Percentiles rank a stretch among this genome's conserved stretches.
Evolutionary conservation across 2,113 vertebrate species (phyloP).

Genomic region (Mustela lutreola): DNA sequence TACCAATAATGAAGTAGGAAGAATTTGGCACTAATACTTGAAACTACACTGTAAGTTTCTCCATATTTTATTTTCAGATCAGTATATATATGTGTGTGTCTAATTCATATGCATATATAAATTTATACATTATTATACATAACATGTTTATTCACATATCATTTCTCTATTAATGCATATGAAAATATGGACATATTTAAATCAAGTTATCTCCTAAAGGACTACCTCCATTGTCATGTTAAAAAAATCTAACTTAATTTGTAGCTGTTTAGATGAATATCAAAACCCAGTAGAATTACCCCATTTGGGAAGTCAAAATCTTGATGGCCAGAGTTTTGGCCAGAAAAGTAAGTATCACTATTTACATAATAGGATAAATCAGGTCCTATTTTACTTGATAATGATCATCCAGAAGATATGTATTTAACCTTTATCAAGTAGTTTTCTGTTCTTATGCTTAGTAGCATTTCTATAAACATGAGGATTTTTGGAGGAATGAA

Average conservation of each 20-base stretch:
- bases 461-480: not conserved
- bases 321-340: not conserved
- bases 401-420: not conserved
- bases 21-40: not conserved
- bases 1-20: not conserved
- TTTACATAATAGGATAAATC: not conserved
- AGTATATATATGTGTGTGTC: not conserved
- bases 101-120: not conserved
- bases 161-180: not conserved
- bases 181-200: not conserved
- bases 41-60: not conserved
- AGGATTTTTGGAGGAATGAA: not conserved
- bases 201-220: not conserved
- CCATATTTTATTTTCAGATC: not conserved
- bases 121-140: not conserved
- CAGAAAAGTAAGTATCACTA: not conserved
- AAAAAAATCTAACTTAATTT: slow-evolving; percentile 12
- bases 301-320: not conserved
- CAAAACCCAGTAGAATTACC: not conserved
- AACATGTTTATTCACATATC: not conserved
- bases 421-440: not conserved
- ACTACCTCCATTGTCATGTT: not conserved
- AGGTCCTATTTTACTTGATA: not conserved
- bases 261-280: not conserved
- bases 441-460: not conserved